Evolutionary conservation across 2,113 vertebrate genomes (phyloP).

Genomic region (Ginglymostoma cirratum): DNA sequence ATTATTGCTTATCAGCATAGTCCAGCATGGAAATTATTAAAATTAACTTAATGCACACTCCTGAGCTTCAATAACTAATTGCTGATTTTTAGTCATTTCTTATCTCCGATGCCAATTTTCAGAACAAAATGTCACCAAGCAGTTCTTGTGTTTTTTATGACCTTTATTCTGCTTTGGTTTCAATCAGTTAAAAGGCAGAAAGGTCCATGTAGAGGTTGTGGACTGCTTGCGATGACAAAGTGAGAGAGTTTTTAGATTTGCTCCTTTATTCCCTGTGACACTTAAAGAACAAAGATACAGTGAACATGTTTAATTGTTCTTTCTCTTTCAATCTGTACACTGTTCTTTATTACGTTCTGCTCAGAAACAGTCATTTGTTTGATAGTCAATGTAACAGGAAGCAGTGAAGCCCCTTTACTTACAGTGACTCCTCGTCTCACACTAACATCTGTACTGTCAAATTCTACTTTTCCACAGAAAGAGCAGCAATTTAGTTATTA

Average conservation of each 20-base stretch:
- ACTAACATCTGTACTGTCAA: neutral
- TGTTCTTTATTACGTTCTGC: neutral
- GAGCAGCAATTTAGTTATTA: neutral
- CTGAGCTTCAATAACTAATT: neutral
- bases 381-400: too few species aligned
- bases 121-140: constrained; percentile 16
- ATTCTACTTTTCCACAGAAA: neutral
- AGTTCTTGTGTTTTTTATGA: neutral
- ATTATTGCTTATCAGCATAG: neutral
- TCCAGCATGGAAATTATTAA: constrained; percentile 29
- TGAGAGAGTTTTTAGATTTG: neutral
- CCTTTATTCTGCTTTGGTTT: neutral
- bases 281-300: neutral
- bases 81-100: constrained; percentile 2
- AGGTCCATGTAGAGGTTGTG: neutral
- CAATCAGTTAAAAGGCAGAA: neutral
- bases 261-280: neutral
- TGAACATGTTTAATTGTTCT: neutral
- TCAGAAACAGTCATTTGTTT: neutral
- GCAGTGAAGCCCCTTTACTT: neutral
- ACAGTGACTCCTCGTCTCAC: neutral
- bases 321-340: neutral
- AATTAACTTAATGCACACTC: neutral
- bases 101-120: constrained; percentile 12
- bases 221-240: neutral